phyloP scores from a whole-genome alignment of 1,140 invertebrate genomes.

The Temnothorax longispinosus region DNA sequence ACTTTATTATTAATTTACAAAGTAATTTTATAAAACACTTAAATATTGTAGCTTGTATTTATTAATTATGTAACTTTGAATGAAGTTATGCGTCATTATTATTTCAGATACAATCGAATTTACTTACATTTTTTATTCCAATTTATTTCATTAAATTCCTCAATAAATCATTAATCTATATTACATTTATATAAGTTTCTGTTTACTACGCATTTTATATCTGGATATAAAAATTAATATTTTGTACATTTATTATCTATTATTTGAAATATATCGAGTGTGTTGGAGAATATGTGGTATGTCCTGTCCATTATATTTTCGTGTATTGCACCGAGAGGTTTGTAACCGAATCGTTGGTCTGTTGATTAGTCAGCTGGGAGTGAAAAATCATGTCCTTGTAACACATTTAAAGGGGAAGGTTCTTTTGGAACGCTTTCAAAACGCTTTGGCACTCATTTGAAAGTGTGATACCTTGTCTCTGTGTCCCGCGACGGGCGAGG shows the following conservation, averaged over 20 bases:
- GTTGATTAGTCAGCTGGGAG: conserved; percentile 11
- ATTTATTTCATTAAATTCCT: not conserved
- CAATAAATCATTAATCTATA: not conserved
- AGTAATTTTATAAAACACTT: not conserved
- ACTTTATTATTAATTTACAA: not conserved
- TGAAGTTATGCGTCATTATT: not conserved
- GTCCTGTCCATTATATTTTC: conserved; percentile 13
- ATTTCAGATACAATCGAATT: not conserved
- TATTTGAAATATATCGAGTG: not conserved
- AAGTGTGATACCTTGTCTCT: conserved; percentile 57
- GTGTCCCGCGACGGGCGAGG: conserved; percentile 6
- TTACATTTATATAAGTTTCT: not conserved
- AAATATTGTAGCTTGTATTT: not conserved
- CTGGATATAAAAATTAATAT: not conserved
- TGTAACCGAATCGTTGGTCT: conserved; percentile 50
- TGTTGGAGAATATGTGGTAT: not conserved
- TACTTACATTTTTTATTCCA: not conserved
- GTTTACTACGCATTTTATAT: not conserved
- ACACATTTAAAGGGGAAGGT: conserved; percentile 49
- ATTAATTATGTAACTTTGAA: not conserved
- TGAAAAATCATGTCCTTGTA: conserved; percentile 65
- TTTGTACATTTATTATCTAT: not conserved
- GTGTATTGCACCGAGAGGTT: conserved; percentile 23
- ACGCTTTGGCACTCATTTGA: conserved; percentile 59
- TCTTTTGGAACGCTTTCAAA: conserved; percentile 67